phyloP scores from a whole-genome alignment of 2,888 invertebrate genomes.

The Bruchidius siliquastri region DNA sequence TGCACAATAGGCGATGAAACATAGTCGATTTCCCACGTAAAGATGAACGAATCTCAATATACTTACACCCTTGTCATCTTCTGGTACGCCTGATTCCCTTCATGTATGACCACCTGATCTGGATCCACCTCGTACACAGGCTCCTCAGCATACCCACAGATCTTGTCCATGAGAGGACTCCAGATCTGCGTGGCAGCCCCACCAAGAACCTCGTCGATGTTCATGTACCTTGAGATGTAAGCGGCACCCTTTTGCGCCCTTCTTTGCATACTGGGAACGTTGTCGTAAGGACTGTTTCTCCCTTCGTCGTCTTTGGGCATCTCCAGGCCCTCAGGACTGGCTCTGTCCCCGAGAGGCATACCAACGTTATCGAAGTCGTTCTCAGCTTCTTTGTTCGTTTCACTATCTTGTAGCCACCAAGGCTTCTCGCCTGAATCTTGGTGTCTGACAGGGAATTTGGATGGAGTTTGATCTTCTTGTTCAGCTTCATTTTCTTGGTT shows the following conservation, averaged over 20 bases:
- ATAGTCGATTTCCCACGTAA: no score
- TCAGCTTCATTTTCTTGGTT: conserved; percentile 46
- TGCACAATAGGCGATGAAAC: no score
- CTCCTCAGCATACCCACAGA: conserved; percentile 41
- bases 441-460: conserved; percentile 42
- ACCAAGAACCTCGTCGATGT: conserved; percentile 87
- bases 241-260: conserved; percentile 46
- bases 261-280: conserved; percentile 47
- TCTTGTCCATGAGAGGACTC: conserved; percentile 61
- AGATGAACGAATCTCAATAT: not conserved
- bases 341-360: conserved; percentile 65
- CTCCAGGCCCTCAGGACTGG: conserved; percentile 75
- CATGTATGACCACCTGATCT: conserved; percentile 65
- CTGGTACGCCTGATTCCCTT: conserved; percentile 46
- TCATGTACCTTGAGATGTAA: conserved; percentile 80
- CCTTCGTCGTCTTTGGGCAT: conserved; percentile 44
- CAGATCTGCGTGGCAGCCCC: conserved; percentile 53
- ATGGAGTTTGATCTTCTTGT: conserved; percentile 13
- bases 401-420: conserved; percentile 55
- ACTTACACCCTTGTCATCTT: not conserved
- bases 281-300: conserved; percentile 69
- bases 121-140: conserved; percentile 52
- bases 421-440: conserved; percentile 52
- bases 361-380: conserved; percentile 42
- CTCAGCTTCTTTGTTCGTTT: conserved; percentile 46